These are phyloP conservation scores for Puntigrus tetrazona DNA, from an alignment of 2,113 vertebrate species.

Conservation along the genomic window DNA sequence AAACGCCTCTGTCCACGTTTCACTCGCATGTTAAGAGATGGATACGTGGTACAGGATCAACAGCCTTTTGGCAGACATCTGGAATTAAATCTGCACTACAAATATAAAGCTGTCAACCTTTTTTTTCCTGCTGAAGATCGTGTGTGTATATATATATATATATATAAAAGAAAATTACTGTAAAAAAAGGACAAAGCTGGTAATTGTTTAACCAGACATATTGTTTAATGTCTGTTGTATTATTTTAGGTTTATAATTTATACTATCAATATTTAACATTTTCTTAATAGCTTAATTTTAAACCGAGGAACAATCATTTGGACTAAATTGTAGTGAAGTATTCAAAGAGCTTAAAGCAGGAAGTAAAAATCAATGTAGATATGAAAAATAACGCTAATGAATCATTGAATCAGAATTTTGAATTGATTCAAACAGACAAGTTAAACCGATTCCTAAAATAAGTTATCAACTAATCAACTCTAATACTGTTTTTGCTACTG, in stretches of 20 bases:
- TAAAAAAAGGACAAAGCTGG: not conserved
- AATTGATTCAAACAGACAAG: not conserved
- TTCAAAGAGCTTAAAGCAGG: not conserved
- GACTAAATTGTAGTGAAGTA: not conserved
- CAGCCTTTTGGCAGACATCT: not conserved
- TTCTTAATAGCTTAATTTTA: not conserved
- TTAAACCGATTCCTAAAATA: not conserved
- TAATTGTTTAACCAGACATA: not conserved
- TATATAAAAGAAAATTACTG: too few relatives aligned
- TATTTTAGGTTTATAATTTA: too few relatives aligned
- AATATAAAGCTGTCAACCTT: not conserved
- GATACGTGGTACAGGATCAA: not conserved
- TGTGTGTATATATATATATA: not conserved
- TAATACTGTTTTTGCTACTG: not conserved
- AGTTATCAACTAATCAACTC: not conserved
- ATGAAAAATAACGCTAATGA: not conserved
- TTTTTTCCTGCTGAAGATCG: not conserved
- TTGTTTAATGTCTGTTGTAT: not conserved
- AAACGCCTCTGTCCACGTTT: constrained; percentile 17
- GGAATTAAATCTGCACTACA: not conserved
- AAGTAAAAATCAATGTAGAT: not conserved
- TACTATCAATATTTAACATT: not conserved
- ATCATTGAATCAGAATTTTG: not conserved
- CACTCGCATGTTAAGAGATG: not conserved
- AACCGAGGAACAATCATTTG: not conserved